These are phyloP conservation scores for Diogma glabrata DNA, from an alignment of 2,888 invertebrate genomes.

Conservation along the genomic window DNA sequence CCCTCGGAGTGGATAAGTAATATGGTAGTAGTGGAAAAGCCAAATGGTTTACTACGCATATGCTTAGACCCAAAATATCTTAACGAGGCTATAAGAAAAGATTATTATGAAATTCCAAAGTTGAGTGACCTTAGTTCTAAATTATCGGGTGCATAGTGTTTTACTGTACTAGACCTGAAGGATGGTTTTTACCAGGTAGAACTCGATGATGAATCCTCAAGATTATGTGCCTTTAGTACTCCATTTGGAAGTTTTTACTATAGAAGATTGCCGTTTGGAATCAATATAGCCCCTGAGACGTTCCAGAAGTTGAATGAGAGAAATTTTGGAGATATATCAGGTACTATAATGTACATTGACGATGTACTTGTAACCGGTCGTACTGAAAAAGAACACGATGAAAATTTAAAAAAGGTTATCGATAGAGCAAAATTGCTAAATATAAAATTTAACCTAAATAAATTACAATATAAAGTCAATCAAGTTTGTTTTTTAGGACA, in stretches of 20 bases:
- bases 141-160: too few species aligned
- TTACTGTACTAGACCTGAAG: too few species aligned
- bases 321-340: not conserved
- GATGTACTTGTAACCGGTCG: constrained; percentile 13
- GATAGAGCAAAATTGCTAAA: constrained; percentile 11
- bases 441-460: constrained; percentile 13
- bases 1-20: too few species aligned
- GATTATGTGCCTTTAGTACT: not conserved
- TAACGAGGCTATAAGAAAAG: too few species aligned
- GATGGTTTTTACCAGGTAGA: too few species aligned
- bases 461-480: constrained; percentile 14
- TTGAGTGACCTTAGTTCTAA: too few species aligned
- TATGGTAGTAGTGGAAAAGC: too few species aligned
- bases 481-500: constrained; percentile 16
- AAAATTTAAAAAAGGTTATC: constrained; percentile 12
- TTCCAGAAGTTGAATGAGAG: not conserved
- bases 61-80: too few species aligned
- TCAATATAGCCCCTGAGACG: not conserved
- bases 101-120: too few species aligned
- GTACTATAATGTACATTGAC: constrained; percentile 15
- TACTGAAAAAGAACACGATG: constrained; percentile 14
- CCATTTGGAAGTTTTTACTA: not conserved
- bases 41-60: too few species aligned
- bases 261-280: not conserved
- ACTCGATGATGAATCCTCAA: too few species aligned